A percentile compares a stretch with the other conserved stretches of the same genome.
Evolutionary conservation across 2,797 vertebrate species (phyloP).

Genomic region (Myotis pilosus): DNA sequence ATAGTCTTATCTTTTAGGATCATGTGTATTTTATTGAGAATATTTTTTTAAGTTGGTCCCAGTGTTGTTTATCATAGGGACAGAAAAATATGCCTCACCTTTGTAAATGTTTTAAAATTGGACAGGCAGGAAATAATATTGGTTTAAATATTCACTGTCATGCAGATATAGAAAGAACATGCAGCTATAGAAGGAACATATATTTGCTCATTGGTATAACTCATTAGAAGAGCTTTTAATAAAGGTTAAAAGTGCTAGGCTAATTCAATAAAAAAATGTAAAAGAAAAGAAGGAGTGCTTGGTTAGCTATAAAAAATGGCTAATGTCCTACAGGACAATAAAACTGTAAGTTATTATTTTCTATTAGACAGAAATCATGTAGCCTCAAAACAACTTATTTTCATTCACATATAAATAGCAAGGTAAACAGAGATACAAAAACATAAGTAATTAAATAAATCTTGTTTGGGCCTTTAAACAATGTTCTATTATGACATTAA

Average conservation of each 20-base stretch:
- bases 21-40: not conserved
- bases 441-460: not conserved
- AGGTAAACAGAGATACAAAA: not conserved
- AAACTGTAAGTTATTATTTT: not conserved
- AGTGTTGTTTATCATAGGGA: not conserved
- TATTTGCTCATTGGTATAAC: not conserved
- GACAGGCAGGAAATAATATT: not conserved
- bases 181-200: not conserved
- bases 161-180: not conserved
- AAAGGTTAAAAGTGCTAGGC: not conserved
- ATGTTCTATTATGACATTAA: not conserved
- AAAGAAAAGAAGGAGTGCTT: not conserved
- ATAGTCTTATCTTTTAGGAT: not conserved
- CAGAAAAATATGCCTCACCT: not conserved
- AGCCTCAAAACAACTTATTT: not conserved
- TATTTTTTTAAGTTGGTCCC: not conserved
- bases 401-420: not conserved
- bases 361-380: not conserved
- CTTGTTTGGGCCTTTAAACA: not conserved
- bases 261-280: not conserved
- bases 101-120: not conserved
- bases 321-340: not conserved
- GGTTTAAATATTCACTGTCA: conserved; percentile 1
- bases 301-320: not conserved
- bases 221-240: not conserved